Evolutionary conservation across 1,140 invertebrate genomes (phyloP).

Genomic region (Cotesia glomerata): DNA sequence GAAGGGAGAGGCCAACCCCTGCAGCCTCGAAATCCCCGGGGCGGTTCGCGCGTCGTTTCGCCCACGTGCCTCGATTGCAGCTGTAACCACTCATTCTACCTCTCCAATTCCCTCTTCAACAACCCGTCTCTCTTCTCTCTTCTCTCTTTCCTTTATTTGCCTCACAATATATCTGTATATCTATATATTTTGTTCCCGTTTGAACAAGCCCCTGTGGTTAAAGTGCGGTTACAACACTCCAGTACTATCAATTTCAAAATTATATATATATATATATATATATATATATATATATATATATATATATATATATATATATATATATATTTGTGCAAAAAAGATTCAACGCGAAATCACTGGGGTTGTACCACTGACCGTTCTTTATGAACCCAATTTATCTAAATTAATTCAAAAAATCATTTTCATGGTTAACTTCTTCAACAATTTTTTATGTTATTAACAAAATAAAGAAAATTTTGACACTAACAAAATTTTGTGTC

Average conservation of each 20-base stretch:
- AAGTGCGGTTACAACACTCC: slow-evolving; percentile 2
- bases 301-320: neutral
- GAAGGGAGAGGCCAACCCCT: neutral
- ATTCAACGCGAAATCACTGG: too few species aligned
- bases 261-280: neutral
- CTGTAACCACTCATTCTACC: slow-evolving; percentile 19
- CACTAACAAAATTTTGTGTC: too few species aligned
- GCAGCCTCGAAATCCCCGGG: slow-evolving; percentile 36
- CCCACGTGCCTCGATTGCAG: slow-evolving; percentile 34
- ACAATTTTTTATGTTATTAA: too few species aligned
- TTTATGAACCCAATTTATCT: too few species aligned
- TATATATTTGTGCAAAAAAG: too few species aligned
- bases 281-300: too few species aligned
- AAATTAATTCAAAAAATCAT: too few species aligned
- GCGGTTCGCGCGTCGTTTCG: slow-evolving; percentile 32
- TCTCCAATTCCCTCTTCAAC: slow-evolving; percentile 4
- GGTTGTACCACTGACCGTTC: too few species aligned
- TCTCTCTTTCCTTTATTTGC: neutral
- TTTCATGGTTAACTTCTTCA: too few species aligned
- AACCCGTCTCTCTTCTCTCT: neutral
- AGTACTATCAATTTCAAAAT: slow-evolving; percentile 1
- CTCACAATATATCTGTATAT: too few species aligned
- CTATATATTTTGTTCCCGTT: neutral
- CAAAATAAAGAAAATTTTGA: too few species aligned
- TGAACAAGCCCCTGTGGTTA: slow-evolving; percentile 8